Evolutionary conservation across 2,113 vertebrate genomes (phyloP), one percentile per base, ranked within the genome.

Genomic region (Psittacula cyanocephala): DNA sequence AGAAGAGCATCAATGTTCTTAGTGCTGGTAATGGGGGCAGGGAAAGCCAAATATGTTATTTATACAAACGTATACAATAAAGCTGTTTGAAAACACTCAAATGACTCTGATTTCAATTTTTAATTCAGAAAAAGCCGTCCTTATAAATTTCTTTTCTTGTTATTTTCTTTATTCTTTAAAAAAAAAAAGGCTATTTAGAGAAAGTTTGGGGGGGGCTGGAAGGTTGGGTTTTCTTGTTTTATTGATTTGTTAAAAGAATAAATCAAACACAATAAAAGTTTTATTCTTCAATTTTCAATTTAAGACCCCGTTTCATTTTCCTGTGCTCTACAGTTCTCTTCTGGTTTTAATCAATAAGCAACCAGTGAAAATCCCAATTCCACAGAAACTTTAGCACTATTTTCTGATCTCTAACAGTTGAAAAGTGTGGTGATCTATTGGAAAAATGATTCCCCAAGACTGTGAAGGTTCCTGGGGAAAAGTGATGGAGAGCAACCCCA

Each of bases 31-130:
- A 15, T 46, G 33, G 71, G 70, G 64, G 44, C 76, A 91, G 77
- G 52, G 75, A 88, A 94, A 92, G 47, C 57, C 77, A 87, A 79
- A 86, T 85, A 41, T 27, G 81, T 87, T 94, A 84, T 92, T 95
- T 93, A 89, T 69, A 81, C 22, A 52, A 78, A 52, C 13, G 19
- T 28, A 74, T 35, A 64, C 43, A 49, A 63, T 46, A 67, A 60
- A 80, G 33, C 31, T 62, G 17, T 63, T 86, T 62, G 57, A 93
- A 88, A 92, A 64, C n/a, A 50, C 8, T 86, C 60, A 94, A 81
- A 50, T 0, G 0, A 57, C 19, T 64, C 65, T 28, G 25, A 25
- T 79, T 81, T 81, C 35, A n/a, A 33, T 33, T 75, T 27, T 67
- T 90, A 74, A 37, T 83, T 86, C 16, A 88, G 53, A 86, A 90